Conservation (phyloP, 2,113 vertebrate species). For the Microtus ochrogaster region DNA sequence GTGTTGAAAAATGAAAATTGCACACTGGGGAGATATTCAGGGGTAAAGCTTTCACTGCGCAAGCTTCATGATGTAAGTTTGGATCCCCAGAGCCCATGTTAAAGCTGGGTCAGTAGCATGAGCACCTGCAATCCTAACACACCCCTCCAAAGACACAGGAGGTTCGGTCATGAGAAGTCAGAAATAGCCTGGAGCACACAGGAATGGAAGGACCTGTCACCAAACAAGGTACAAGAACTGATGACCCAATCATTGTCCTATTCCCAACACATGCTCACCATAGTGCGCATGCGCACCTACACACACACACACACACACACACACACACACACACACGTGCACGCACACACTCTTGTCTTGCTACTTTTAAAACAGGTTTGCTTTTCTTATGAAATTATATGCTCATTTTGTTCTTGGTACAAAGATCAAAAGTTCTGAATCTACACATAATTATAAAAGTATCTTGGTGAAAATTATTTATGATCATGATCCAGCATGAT, state of each 20-base stretch:
- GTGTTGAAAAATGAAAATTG: slow-evolving; percentile 22
- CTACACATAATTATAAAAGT: not conserved
- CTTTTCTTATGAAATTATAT: not conserved
- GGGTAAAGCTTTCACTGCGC: not conserved
- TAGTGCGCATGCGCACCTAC: not conserved
- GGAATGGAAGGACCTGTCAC: too few relatives aligned
- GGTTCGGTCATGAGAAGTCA: too few relatives aligned
- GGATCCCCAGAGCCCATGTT: not conserved
- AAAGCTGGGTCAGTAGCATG: not conserved
- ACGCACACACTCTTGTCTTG: not conserved
- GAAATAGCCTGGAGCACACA: not conserved
- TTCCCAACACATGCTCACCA: not conserved
- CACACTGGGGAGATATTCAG: not conserved
- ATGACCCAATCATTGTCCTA: too few relatives aligned
- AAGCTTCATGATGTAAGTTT: too few relatives aligned
- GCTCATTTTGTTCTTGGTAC: not conserved
- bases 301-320: not conserved
- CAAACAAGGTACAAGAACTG: not conserved
- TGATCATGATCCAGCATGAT: not conserved
- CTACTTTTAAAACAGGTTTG: not conserved
- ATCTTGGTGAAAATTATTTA: slow-evolving; percentile 4
- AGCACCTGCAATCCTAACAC: not conserved
- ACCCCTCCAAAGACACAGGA: not conserved
- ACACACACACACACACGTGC: not conserved
- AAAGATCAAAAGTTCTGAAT: not conserved